These are phyloP conservation scores for Corythaixoides concolor DNA, from an alignment of 2,113 vertebrate species.

Conservation along the genomic window DNA sequence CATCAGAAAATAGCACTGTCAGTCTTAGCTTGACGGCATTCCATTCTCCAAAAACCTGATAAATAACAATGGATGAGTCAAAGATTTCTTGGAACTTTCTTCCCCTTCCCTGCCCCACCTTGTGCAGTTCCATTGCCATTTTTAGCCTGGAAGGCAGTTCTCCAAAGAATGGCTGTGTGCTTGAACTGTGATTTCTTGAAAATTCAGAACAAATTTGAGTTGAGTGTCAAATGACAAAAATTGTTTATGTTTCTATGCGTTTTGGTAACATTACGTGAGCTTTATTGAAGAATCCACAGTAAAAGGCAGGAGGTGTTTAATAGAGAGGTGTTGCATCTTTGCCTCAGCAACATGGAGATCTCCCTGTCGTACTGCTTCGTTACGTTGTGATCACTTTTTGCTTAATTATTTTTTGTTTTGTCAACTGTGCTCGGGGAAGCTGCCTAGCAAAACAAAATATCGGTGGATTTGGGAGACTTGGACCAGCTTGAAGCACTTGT, in stretches of 20 bases:
- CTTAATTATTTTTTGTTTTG: slow-evolving; percentile 40
- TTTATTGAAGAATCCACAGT: background rate
- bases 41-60: slow-evolving; percentile 48
- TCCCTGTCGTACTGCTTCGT: background rate
- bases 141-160: background rate
- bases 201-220: background rate
- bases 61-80: slow-evolving; percentile 64
- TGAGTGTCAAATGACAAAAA: background rate
- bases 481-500: background rate
- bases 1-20: slow-evolving; percentile 45
- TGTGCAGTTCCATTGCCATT: slow-evolving; percentile 37
- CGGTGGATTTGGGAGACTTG: background rate
- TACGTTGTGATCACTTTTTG: background rate
- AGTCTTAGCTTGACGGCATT: slow-evolving; percentile 7
- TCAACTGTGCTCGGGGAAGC: background rate
- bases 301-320: background rate
- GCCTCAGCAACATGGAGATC: background rate
- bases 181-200: slow-evolving; percentile 28
- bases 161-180: background rate
- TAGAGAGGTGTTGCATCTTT: background rate
- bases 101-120: background rate
- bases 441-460: slow-evolving; percentile 32
- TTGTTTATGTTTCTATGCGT: background rate
- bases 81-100: slow-evolving; percentile 48
- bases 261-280: background rate